Conservation (phyloP, 2,113 vertebrate genomes). For the Sinocyclocheilus anophthalmus region DNA sequence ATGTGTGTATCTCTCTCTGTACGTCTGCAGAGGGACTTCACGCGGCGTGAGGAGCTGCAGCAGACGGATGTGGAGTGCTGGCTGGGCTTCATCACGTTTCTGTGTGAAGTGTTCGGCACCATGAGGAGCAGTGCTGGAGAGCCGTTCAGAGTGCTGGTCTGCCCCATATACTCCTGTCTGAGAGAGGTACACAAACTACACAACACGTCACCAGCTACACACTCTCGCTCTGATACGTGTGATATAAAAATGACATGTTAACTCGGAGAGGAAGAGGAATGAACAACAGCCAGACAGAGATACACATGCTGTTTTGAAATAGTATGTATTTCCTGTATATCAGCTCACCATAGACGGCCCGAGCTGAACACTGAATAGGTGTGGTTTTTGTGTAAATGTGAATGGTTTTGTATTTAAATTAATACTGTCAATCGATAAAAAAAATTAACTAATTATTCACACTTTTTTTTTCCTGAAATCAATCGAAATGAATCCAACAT, state of each 20-base stretch:
- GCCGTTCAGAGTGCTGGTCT: slow-evolving; percentile 94
- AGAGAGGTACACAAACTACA: slow-evolving; percentile 83
- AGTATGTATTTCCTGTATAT: background rate
- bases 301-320: background rate
- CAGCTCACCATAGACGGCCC: background rate
- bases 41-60: slow-evolving; percentile 87
- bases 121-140: slow-evolving; percentile 95
- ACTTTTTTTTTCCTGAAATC: too few species aligned
- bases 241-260: background rate
- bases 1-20: slow-evolving; percentile 29
- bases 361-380: background rate
- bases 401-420: background rate
- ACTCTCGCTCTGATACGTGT: background rate
- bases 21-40: slow-evolving; percentile 87
- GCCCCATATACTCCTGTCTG: slow-evolving; percentile 97
- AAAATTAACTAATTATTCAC: too few species aligned
- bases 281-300: background rate
- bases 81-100: slow-evolving; percentile 98
- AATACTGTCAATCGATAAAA: too few species aligned
- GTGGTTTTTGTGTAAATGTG: background rate
- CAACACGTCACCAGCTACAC: too few species aligned
- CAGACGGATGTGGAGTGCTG: slow-evolving; percentile 91
- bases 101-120: slow-evolving; percentile 94
- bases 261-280: background rate
- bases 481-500: too few species aligned